Evolutionary conservation across 2,888 invertebrate species (phyloP), one percentile per base, ranked within the genome.

Genomic region (Ametastegia equiseti): DNA sequence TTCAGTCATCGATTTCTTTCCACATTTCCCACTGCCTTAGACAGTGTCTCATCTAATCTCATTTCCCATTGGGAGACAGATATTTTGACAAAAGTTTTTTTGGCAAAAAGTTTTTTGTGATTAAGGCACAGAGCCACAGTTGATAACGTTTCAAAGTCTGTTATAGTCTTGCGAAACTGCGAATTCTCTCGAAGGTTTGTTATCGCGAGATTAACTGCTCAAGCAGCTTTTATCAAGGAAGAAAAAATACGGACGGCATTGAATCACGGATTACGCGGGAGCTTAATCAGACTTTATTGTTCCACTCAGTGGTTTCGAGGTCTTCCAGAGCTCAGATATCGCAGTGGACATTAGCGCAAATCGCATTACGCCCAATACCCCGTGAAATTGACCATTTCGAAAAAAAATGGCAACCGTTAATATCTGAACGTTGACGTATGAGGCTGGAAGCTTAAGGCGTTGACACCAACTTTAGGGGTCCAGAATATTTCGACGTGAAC

Each of bases 301-400:
- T 83, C 82, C 27, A 81, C 54, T 79, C 11, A 27, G 15, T 63
- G 27, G 6, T 57, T 30, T 75, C 23, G 54, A 19, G 33, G 75
- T 36, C 75, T 60, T n/a, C 36, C n/a, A 23, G 15, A 75, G 15
- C 33, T 71, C 71, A 47, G n/a, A n/a, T n/a, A 36, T 36, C 36
- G 11, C 78, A 15, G 63, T 75, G 15, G 42, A 60, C 1, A 36
- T 30, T 9, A 15, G 45, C 78, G 75, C 78, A 45, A 60, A 60
- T 81, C 86, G 84, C 84, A 84, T 85, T 85, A 84, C 83, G 83
- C 83, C 82, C 84, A 84, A 87, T 86, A 71, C 15, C 71, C 86
- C 87, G 86, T 88, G 86, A 88, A 87, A 88, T 87, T 86, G 86
- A 83, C 83, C 82, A 81, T 83, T 86, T 83, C 81, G 82, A 84